Evolutionary conservation across 1,140 invertebrate species (phyloP).

Genomic region (Drosophila elegans): DNA sequence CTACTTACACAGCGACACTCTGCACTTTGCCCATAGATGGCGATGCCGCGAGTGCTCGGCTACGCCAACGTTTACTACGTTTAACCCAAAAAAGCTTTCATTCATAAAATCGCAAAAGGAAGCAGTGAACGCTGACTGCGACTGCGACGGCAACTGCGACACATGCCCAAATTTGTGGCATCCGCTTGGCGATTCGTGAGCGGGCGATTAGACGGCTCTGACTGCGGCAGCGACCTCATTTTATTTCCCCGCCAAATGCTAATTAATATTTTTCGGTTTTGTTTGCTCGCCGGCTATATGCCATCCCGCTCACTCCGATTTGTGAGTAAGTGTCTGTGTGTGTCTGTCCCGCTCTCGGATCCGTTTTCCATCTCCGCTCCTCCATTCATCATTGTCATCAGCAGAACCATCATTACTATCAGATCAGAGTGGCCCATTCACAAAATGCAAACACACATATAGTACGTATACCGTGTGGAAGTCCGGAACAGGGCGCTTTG

Average conservation of each 20-base stretch:
- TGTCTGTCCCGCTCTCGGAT: conserved; percentile 12
- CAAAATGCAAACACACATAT: conserved; percentile 20
- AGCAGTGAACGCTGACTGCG: conserved; percentile 44
- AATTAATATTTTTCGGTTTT: conserved; percentile 80
- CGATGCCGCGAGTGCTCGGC: conserved; percentile 33
- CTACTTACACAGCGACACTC: conserved; percentile 38
- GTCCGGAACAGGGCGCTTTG: conserved; percentile 76
- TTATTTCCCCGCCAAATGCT: conserved; percentile 61
- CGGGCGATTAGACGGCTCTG: conserved; percentile 56
- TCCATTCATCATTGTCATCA: conserved; percentile 62
- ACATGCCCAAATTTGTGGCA: conserved; percentile 79
- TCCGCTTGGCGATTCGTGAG: conserved; percentile 75
- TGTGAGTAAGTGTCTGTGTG: conserved; percentile 60
- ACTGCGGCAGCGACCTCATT: conserved; percentile 32
- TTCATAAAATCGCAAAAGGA: conserved; percentile 80
- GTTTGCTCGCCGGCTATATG: conserved; percentile 48
- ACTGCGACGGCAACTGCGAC: conserved; percentile 30
- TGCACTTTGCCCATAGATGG: conserved; percentile 75
- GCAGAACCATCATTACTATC: conserved; percentile 3
- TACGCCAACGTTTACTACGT: conserved; percentile 61
- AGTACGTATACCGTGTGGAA: conserved; percentile 1
- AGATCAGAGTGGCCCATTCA: conserved; percentile 35
- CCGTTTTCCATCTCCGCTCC: neutral
- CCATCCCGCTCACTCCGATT: conserved; percentile 32
- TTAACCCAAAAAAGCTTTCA: conserved; percentile 58